Evolutionary conservation across 1,140 invertebrate species (phyloP).

Genomic region (Drosophila oshimai): DNA sequence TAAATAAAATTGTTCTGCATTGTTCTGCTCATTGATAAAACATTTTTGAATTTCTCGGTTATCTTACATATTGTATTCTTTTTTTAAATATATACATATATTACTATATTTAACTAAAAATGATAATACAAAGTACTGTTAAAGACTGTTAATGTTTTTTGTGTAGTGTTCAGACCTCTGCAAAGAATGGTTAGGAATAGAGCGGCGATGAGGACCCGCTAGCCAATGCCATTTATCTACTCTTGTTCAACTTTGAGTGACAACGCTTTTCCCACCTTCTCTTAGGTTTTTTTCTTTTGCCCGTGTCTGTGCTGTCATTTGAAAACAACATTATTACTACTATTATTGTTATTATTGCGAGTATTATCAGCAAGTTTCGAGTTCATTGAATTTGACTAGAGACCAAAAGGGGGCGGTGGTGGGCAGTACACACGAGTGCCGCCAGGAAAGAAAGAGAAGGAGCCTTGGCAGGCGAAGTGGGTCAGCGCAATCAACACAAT

Average conservation of each 20-base stretch:
- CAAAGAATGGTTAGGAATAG: neutral
- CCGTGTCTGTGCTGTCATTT: conserved; percentile 56
- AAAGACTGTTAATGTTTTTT: neutral
- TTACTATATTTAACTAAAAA: too few relatives aligned
- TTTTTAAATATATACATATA: neutral
- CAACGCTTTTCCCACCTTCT: conserved; percentile 6
- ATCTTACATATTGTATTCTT: too few relatives aligned
- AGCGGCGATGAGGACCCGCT: neutral
- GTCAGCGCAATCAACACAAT: conserved; percentile 78
- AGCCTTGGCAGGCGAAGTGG: conserved; percentile 72
- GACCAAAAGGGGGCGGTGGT: neutral
- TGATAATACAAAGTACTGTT: too few relatives aligned
- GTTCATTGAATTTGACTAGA: conserved; percentile 76
- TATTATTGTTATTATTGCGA: conserved; percentile 74
- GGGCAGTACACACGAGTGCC: conserved; percentile 29
- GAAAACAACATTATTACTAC: conserved; percentile 76
- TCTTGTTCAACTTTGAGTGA: conserved; percentile 35
- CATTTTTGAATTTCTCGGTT: too few relatives aligned
- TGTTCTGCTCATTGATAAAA: too few relatives aligned
- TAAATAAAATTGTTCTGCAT: too few relatives aligned
- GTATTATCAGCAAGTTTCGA: conserved; percentile 79
- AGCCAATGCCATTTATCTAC: conserved; percentile 31
- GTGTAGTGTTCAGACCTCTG: neutral
- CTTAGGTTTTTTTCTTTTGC: neutral
- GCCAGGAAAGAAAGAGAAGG: conserved; percentile 8